phyloP scores from a whole-genome alignment of 1,140 invertebrate genomes.

The Tenebrio molitor region DNA sequence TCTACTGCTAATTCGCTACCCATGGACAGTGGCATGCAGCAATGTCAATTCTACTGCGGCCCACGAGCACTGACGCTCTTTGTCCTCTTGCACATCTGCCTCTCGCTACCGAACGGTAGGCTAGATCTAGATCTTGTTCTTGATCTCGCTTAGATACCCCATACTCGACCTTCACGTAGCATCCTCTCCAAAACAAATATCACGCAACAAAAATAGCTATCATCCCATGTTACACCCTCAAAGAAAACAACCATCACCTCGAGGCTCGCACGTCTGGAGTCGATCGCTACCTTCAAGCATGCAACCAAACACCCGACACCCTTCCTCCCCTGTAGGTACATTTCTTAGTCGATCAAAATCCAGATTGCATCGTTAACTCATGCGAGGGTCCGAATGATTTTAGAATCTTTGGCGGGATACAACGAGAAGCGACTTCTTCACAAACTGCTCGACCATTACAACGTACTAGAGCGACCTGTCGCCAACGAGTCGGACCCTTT shows the following conservation, averaged over 20 bases:
- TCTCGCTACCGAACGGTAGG: constrained; percentile 65
- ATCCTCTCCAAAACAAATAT: not conserved
- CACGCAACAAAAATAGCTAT: no score
- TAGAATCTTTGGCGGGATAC: constrained; percentile 86
- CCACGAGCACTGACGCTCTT: constrained; percentile 63
- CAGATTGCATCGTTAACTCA: no score
- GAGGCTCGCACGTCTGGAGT: no score
- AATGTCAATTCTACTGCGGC: constrained; percentile 63
- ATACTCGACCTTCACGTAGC: no score
- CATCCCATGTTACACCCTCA: no score
- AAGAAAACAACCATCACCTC: no score
- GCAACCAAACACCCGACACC: not conserved
- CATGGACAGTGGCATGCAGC: constrained; percentile 63
- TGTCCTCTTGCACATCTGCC: constrained; percentile 64
- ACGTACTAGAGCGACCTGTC: constrained; percentile 89
- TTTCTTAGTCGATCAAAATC: no score
- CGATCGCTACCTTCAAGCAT: not conserved
- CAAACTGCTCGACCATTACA: constrained; percentile 95
- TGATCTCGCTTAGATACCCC: no score
- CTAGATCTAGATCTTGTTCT: constrained; percentile 41
- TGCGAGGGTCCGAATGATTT: no score
- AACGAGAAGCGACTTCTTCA: constrained; percentile 95
- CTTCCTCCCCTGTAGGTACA: not conserved
- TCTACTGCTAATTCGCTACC: constrained; percentile 56
- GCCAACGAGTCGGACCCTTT: constrained; percentile 90